Evolutionary conservation across 2,797 vertebrate species (phyloP).

Genomic region (Anguilla anguilla): DNA sequence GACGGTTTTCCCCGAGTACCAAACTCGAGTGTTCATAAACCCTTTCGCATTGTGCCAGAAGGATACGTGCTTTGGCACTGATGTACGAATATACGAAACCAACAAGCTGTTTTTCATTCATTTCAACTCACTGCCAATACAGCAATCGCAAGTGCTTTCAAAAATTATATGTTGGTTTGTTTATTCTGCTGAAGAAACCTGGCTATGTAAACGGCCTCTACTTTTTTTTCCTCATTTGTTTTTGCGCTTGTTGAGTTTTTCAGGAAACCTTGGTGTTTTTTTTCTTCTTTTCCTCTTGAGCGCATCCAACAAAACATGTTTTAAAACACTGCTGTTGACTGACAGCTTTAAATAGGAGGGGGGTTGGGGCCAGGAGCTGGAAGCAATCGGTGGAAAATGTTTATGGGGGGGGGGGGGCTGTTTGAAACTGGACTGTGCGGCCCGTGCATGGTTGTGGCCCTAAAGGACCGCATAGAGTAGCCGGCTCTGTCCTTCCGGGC

Average conservation of each 20-base stretch:
- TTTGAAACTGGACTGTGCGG: no score
- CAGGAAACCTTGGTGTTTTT: background rate
- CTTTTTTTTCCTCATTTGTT: background rate
- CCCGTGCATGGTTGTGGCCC: no score
- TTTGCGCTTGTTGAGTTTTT: background rate
- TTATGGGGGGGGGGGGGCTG: no score
- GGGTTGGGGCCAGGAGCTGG: no score
- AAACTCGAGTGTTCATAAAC: background rate
- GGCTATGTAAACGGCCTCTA: conserved; percentile 1
- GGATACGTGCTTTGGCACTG: background rate
- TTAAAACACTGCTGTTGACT: conserved; percentile 7
- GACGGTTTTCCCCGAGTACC: background rate
- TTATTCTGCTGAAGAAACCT: background rate
- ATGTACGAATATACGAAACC: background rate
- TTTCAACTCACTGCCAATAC: conserved; percentile 7
- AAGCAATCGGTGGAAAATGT: no score
- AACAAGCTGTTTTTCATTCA: conserved; percentile 6
- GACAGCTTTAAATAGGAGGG: background rate
- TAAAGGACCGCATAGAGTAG: no score
- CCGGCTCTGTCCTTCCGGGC: background rate
- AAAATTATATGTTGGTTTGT: conserved; percentile 7
- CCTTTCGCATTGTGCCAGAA: background rate
- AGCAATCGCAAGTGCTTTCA: background rate
- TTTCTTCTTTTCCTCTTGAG: background rate
- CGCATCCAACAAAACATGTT: background rate